Conservation (phyloP, 2,113 vertebrate genomes). For the Platichthys flesus region DNA sequence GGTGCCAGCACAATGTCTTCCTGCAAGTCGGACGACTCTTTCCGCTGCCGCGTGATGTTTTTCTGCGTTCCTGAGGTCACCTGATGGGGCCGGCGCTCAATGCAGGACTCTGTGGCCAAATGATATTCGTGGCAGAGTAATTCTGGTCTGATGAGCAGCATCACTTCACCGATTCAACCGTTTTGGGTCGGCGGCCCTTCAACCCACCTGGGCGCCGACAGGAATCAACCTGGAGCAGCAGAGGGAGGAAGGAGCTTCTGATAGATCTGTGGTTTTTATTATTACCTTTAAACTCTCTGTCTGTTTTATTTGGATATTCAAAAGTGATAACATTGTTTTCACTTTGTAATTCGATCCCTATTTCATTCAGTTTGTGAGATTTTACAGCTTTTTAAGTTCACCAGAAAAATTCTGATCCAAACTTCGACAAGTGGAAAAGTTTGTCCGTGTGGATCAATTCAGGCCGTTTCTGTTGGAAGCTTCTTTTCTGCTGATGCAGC, state of each 20-base stretch:
- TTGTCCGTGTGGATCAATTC: slow-evolving; percentile 14
- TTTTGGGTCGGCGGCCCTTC: slow-evolving; percentile 33
- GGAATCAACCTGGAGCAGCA: slow-evolving; percentile 1
- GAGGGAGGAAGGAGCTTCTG: too few relatives aligned
- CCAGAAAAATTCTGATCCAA: too few relatives aligned
- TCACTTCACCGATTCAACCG: slow-evolving; percentile 65
- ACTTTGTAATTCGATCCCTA: too few relatives aligned
- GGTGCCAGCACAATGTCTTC: slow-evolving; percentile 65
- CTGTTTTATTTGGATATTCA: too few relatives aligned
- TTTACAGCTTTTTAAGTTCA: background rate
- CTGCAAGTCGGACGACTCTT: slow-evolving; percentile 69
- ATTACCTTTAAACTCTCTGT: too few relatives aligned
- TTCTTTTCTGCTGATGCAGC: slow-evolving; percentile 38
- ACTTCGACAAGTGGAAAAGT: background rate
- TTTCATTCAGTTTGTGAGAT: too few relatives aligned
- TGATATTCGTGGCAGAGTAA: slow-evolving; percentile 72
- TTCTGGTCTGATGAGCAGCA: slow-evolving; percentile 74
- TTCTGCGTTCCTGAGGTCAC: slow-evolving; percentile 85
- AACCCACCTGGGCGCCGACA: slow-evolving; percentile 27
- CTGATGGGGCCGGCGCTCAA: slow-evolving; percentile 80
- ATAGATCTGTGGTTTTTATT: too few relatives aligned
- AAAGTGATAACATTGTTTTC: too few relatives aligned
- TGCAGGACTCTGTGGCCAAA: slow-evolving; percentile 79
- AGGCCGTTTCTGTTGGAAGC: background rate
- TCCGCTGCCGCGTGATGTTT: slow-evolving; percentile 82